These are phyloP conservation scores for Chiroxiphia lanceolata DNA, from an alignment of 2,797 vertebrate genomes.

Conservation along the genomic window DNA sequence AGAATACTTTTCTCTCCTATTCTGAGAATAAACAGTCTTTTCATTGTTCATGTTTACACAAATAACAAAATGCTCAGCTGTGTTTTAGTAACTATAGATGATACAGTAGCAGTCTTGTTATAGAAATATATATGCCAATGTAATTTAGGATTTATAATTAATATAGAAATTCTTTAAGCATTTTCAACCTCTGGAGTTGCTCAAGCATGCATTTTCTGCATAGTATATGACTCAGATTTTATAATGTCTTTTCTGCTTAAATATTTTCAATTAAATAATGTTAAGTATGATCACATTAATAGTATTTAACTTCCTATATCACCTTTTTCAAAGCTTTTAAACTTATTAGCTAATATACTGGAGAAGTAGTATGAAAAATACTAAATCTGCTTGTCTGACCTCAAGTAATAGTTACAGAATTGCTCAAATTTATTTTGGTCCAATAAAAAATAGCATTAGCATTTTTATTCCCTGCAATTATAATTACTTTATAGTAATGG, in stretches of 20 bases:
- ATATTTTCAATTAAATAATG: slow-evolving; percentile 1
- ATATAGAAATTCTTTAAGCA: slow-evolving; percentile 8
- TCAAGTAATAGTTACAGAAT: neutral
- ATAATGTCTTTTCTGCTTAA: neutral
- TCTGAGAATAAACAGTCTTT: slow-evolving; percentile 43
- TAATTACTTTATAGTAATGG: neutral
- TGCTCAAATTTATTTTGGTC: neutral
- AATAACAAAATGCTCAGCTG: slow-evolving; percentile 61
- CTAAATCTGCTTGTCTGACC: neutral
- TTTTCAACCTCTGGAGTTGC: neutral
- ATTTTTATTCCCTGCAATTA: neutral
- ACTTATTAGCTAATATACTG: neutral
- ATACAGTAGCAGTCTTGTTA: slow-evolving; percentile 24
- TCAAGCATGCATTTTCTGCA: neutral
- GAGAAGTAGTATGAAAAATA: neutral
- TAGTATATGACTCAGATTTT: neutral
- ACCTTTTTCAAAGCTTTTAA: slow-evolving; percentile 9
- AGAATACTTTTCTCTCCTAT: slow-evolving; percentile 29
- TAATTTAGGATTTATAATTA: slow-evolving; percentile 47
- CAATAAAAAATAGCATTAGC: neutral
- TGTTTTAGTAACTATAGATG: neutral
- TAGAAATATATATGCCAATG: slow-evolving; percentile 45
- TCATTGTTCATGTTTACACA: slow-evolving; percentile 38
- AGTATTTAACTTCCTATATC: neutral
- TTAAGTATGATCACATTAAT: neutral